Percentiles rank a stretch among this genome's conserved stretches.
Conservation (phyloP, 1,140 invertebrate genomes). For the Apocrypta bakeri region DNA sequence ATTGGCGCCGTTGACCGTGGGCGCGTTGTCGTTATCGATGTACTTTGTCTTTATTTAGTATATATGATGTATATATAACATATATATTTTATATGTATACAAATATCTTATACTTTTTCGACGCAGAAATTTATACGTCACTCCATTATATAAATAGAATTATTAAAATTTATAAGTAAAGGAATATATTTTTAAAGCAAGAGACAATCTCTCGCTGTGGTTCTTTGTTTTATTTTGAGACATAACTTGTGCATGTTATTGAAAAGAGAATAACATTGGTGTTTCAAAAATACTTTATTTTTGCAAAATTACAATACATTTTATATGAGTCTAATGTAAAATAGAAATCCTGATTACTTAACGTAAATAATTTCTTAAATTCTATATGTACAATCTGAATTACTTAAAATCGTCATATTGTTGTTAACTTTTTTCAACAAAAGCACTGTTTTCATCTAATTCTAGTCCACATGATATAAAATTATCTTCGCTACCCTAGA, state of each 20-base stretch:
- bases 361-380: slow-evolving; percentile 35
- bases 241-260: no score
- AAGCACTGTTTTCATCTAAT: slow-evolving; percentile 30
- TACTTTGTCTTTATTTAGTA: no score
- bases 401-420: neutral
- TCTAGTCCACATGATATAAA: slow-evolving; percentile 44
- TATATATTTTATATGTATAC: no score
- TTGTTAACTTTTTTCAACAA: slow-evolving; percentile 41
- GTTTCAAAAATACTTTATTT: slow-evolving; percentile 42
- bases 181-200: no score
- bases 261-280: neutral
- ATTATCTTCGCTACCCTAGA: slow-evolving; percentile 29
- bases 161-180: no score
- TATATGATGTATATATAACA: no score
- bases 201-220: no score
- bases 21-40: neutral
- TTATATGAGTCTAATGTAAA: neutral
- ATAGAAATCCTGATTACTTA: slow-evolving; percentile 1
- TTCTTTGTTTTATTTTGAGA: no score
- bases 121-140: no score
- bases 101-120: no score
- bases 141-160: no score
- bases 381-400: slow-evolving; percentile 31
- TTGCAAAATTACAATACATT: slow-evolving; percentile 21
- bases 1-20: no score